These are phyloP conservation scores for Misgurnus anguillicaudatus DNA, from an alignment of 2,113 vertebrate genomes.

Conservation along the genomic window DNA sequence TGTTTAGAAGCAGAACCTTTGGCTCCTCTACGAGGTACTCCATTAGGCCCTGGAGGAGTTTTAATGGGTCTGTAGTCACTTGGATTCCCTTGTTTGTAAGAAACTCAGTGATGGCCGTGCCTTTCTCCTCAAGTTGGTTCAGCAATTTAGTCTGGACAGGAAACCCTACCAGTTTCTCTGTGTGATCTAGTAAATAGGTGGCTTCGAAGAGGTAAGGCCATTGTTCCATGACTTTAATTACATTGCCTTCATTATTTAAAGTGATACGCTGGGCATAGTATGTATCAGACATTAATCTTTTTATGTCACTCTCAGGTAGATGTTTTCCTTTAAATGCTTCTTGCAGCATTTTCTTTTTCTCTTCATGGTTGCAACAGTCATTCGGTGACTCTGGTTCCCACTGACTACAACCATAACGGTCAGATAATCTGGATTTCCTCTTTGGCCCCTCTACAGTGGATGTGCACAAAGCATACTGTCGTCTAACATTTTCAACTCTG, in stretches of 20 bases:
- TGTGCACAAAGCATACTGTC: not conserved
- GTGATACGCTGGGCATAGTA: constrained; percentile 13
- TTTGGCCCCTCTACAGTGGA: not conserved
- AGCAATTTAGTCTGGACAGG: constrained; percentile 1
- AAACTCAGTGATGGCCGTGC: not conserved
- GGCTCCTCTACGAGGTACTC: constrained; percentile 1
- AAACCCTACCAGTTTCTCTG: not conserved
- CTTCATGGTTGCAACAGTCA: not conserved
- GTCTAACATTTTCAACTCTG: not conserved
- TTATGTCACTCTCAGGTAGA: not conserved
- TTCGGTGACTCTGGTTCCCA: constrained; percentile 5
- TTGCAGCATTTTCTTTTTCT: not conserved
- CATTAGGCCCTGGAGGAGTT: not conserved
- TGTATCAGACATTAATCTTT: constrained; percentile 7
- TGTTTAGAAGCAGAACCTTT: not conserved
- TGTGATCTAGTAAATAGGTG: constrained; percentile 17
- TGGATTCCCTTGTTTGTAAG: not conserved
- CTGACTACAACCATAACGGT: not conserved
- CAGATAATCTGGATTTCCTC: not conserved
- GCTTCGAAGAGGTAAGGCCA: constrained; percentile 26
- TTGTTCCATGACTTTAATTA: not conserved
- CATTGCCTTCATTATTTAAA: not conserved
- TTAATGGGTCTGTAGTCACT: not conserved
- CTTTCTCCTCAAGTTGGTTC: not conserved
- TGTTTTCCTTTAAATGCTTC: not conserved